These are phyloP conservation scores for Chloroceryle aenea DNA, from an alignment of 2,113 vertebrate species.

Conservation along the genomic window DNA sequence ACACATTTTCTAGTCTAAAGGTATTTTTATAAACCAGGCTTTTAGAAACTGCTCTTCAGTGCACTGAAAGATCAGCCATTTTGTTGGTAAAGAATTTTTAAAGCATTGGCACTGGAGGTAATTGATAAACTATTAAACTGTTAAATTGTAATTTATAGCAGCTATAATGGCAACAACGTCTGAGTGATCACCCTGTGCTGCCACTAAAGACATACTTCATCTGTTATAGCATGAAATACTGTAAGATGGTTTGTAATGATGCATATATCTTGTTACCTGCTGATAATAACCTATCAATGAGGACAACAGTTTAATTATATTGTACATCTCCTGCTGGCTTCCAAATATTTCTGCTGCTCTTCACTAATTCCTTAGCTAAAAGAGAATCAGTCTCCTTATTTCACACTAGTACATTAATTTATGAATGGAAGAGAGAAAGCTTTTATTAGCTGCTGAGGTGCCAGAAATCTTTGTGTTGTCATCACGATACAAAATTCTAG, in stretches of 20 bases:
- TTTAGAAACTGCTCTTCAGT: not conserved
- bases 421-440: not conserved
- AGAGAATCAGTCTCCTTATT: not conserved
- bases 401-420: not conserved
- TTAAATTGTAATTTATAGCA: constrained; percentile 31
- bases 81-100: constrained; percentile 31
- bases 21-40: not conserved
- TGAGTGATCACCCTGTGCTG: not conserved
- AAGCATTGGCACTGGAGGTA: constrained; percentile 3
- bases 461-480: not conserved
- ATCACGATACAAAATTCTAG: not conserved
- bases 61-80: not conserved
- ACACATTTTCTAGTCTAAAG: not conserved
- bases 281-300: constrained; percentile 36
- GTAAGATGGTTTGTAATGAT: not conserved
- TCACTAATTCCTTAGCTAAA: not conserved
- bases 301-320: constrained; percentile 53
- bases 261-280: constrained; percentile 39
- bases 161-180: not conserved
- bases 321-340: not conserved
- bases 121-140: constrained; percentile 61
- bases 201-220: not conserved
- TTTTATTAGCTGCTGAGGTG: not conserved
- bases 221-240: constrained; percentile 1
- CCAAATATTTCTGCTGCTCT: not conserved